These are phyloP conservation scores for Drosophila trapezifrons DNA, from an alignment of 1,140 invertebrate species.

Conservation along the genomic window DNA sequence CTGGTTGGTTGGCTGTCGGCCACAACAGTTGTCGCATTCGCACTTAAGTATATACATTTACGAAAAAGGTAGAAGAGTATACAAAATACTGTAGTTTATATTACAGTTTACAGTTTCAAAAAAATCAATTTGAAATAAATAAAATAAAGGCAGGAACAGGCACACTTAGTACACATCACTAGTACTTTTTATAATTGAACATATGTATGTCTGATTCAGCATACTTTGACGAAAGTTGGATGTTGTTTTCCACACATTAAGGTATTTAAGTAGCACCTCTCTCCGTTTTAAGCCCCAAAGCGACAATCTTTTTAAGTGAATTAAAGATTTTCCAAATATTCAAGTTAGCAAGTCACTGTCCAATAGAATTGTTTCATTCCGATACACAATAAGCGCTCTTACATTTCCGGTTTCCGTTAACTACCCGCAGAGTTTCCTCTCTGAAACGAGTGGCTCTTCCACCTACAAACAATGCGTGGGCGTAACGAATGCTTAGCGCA, in stretches of 20 bases:
- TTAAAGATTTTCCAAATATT: constrained; percentile 42
- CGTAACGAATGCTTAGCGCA: constrained; percentile 32
- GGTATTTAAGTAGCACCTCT: neutral
- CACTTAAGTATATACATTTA: neutral
- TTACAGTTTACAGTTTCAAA: neutral
- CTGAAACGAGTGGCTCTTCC: constrained; percentile 17
- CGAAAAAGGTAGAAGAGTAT: neutral
- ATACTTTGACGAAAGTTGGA: neutral
- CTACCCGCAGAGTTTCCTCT: constrained; percentile 70
- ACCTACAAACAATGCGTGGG: constrained; percentile 16
- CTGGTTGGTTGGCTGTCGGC: constrained; percentile 42
- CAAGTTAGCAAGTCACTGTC: constrained; percentile 29
- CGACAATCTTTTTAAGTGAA: constrained; percentile 22
- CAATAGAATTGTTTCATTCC: constrained; percentile 74
- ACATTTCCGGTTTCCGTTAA: constrained; percentile 70
- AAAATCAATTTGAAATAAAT: constrained; percentile 3
- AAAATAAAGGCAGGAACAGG: neutral
- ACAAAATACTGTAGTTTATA: neutral
- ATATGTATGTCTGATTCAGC: neutral
- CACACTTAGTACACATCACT: neutral
- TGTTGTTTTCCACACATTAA: neutral
- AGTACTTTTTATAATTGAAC: neutral
- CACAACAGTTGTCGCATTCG: constrained; percentile 22
- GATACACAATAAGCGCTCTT: constrained; percentile 66
- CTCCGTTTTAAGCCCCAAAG: neutral